Conservation (phyloP, 2,113 vertebrate species). For the Lepus americanus region DNA sequence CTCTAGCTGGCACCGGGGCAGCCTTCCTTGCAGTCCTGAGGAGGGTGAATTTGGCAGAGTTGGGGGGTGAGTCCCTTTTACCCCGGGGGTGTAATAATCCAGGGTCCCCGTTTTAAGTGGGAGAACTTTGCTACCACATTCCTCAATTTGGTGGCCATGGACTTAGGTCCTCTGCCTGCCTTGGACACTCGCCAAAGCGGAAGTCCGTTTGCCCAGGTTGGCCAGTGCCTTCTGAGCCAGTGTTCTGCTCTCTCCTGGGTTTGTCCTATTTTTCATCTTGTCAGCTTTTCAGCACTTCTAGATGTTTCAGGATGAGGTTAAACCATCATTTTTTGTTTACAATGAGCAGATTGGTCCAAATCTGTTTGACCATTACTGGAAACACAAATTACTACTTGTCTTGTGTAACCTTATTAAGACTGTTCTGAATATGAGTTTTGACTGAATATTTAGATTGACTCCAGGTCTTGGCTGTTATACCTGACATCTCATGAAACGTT, state of each 20-base stretch:
- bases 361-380: not conserved
- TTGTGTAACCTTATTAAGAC: constrained; percentile 3
- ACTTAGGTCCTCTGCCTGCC: not conserved
- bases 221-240: not conserved
- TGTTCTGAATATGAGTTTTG: not conserved
- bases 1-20: not conserved
- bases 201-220: not conserved
- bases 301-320: not conserved
- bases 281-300: not conserved
- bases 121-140: not conserved
- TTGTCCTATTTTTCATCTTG: not conserved
- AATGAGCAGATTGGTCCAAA: not conserved
- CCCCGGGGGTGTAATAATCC: not conserved
- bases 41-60: not conserved
- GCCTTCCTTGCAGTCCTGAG: not conserved
- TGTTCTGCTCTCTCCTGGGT: not conserved
- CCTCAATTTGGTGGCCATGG: not conserved
- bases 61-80: constrained; percentile 39
- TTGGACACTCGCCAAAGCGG: not conserved
- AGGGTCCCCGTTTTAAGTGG: not conserved
- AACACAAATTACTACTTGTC: not conserved
- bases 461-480: constrained; percentile 7
- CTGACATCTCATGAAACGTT: not conserved
- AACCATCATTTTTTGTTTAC: not conserved
- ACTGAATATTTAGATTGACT: not conserved